Evolutionary conservation across 2,797 vertebrate genomes (phyloP).

Genomic region (Mormyrops boulengeri): DNA sequence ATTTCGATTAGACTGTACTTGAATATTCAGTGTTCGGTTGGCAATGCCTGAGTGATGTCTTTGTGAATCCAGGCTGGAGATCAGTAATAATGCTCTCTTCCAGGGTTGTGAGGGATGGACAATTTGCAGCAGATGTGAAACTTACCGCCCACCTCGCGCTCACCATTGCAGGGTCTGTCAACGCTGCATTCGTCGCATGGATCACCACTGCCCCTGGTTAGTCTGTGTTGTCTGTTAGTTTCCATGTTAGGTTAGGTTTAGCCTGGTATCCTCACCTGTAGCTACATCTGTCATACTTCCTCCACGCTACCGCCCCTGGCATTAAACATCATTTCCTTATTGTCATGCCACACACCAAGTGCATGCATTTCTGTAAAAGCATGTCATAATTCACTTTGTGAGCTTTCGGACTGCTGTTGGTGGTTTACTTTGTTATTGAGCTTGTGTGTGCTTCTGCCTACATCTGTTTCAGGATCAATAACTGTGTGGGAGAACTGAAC

Average conservation of each 20-base stretch:
- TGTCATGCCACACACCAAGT: not conserved
- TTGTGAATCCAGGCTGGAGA: not conserved
- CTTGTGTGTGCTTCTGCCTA: not conserved
- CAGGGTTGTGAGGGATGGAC: conserved; percentile 75
- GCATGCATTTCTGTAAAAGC: not conserved
- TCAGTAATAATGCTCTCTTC: not conserved
- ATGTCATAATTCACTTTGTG: not conserved
- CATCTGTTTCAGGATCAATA: conserved; percentile 68
- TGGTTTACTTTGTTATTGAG: not conserved
- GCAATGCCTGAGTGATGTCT: not conserved
- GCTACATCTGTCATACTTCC: not conserved
- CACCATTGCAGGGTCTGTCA: conserved; percentile 70
- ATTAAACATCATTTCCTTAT: not conserved
- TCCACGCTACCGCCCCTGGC: not conserved
- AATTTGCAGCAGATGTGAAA: conserved; percentile 71
- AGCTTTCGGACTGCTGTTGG: not conserved
- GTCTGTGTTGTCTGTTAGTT: conserved; percentile 1
- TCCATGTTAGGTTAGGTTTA: no score
- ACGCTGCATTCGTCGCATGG: conserved; percentile 72
- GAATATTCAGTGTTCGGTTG: not conserved
- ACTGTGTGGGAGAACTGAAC: conserved; percentile 73
- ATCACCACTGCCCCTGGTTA: conserved; percentile 77
- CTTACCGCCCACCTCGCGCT: conserved; percentile 66
- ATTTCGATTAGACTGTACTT: not conserved
- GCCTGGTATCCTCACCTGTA: not conserved